Evolutionary conservation across 2,888 invertebrate species (phyloP).

Genomic region (Drosophila meridionalis): DNA sequence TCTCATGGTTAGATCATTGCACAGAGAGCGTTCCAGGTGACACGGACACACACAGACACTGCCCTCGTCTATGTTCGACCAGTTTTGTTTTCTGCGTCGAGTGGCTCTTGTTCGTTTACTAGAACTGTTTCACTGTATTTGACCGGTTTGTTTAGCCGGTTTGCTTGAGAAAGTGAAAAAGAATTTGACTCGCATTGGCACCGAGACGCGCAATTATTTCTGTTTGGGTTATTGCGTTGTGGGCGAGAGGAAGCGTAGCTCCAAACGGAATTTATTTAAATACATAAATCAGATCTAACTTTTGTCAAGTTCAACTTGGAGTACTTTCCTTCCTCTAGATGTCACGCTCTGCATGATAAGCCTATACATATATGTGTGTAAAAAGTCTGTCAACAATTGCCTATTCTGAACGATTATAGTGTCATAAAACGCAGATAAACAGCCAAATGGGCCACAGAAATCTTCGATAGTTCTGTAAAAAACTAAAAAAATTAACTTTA

Average conservation of each 20-base stretch:
- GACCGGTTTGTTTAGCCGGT: constrained; percentile 57
- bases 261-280: neutral
- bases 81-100: constrained; percentile 33
- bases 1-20: constrained; percentile 50
- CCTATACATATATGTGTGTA: neutral
- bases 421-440: constrained; percentile 33
- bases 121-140: constrained; percentile 36
- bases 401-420: constrained; percentile 41
- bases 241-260: constrained; percentile 11
- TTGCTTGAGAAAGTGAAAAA: constrained; percentile 63
- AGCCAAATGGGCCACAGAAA: neutral
- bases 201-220: neutral
- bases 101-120: constrained; percentile 33
- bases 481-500: too few relatives aligned
- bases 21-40: constrained; percentile 17
- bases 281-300: neutral
- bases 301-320: neutral
- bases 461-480: too few relatives aligned
- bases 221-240: neutral
- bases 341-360: neutral
- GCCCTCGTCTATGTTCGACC: constrained; percentile 37
- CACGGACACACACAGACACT: constrained; percentile 32
- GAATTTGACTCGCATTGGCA: constrained; percentile 37
- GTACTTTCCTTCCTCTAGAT: too few relatives aligned
- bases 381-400: constrained; percentile 27